Conservation (phyloP, 2,888 invertebrate species). For the Deilephila elpenor region DNA sequence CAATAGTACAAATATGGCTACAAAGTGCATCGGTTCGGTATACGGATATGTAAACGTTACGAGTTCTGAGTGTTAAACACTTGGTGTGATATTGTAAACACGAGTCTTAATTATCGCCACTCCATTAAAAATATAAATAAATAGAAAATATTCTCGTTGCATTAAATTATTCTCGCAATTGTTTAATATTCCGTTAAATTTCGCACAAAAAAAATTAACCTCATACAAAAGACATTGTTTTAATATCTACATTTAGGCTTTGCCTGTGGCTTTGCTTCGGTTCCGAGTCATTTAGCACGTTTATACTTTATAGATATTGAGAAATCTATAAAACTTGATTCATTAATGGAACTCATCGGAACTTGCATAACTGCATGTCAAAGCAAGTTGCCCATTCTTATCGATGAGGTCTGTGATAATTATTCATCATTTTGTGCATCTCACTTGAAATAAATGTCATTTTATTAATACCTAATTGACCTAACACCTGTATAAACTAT, state of each 20-base stretch:
- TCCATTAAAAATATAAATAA: slow-evolving; percentile 26
- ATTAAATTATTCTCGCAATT: slow-evolving; percentile 28
- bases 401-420: too few species aligned
- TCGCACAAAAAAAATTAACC: slow-evolving; percentile 32
- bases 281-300: background rate
- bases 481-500: too few species aligned
- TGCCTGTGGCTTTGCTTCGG: slow-evolving; percentile 30
- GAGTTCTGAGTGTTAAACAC: slow-evolving; percentile 18
- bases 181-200: slow-evolving; percentile 31
- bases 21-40: background rate
- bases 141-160: slow-evolving; percentile 27
- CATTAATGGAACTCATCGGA: too few species aligned
- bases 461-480: too few species aligned
- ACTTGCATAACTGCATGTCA: too few species aligned
- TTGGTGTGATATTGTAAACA: slow-evolving; percentile 29
- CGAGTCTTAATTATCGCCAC: slow-evolving; percentile 27
- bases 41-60: slow-evolving; percentile 12
- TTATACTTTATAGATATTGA: background rate
- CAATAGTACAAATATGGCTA: slow-evolving; percentile 20
- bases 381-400: too few species aligned
- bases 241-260: slow-evolving; percentile 34
- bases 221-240: slow-evolving; percentile 41
- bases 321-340: background rate
- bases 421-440: too few species aligned
- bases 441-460: too few species aligned